Evolutionary conservation across 1,140 invertebrate species (phyloP).

Genomic region (Zaprionus africanus): DNA sequence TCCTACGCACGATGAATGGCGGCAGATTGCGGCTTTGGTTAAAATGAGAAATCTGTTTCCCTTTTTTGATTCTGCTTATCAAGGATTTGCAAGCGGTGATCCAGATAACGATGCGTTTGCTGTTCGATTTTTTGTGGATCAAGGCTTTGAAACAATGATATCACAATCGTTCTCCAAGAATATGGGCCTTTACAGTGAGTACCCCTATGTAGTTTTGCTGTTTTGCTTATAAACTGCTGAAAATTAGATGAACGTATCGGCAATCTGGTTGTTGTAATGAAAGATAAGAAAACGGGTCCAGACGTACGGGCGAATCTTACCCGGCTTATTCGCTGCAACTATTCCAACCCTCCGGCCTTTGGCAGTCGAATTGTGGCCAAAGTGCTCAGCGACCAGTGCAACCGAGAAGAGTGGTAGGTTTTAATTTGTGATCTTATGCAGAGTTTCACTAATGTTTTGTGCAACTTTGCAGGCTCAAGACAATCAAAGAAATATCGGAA

Average conservation of each 20-base stretch:
- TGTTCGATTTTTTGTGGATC: conserved; percentile 93
- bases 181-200: conserved; percentile 93
- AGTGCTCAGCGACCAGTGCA: conserved; percentile 90
- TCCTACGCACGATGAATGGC: conserved; percentile 96
- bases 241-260: conserved; percentile 91
- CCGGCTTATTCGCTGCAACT: conserved; percentile 96
- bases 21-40: conserved; percentile 89
- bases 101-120: conserved; percentile 94
- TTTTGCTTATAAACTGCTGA: neutral
- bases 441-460: neutral
- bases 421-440: neutral
- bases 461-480: conserved; percentile 5
- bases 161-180: conserved; percentile 99
- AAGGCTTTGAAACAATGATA: conserved; percentile 95
- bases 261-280: conserved; percentile 92
- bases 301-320: conserved; percentile 96
- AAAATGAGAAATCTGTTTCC: conserved; percentile 94
- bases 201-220: neutral
- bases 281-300: conserved; percentile 91
- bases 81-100: conserved; percentile 96
- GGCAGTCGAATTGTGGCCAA: conserved; percentile 95
- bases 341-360: conserved; percentile 98
- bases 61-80: conserved; percentile 99
- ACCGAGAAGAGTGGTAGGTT: conserved; percentile 92
- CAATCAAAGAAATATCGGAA: conserved; percentile 94